Conservation (phyloP, 2,888 invertebrate genomes). For the Xylota segnis region DNA sequence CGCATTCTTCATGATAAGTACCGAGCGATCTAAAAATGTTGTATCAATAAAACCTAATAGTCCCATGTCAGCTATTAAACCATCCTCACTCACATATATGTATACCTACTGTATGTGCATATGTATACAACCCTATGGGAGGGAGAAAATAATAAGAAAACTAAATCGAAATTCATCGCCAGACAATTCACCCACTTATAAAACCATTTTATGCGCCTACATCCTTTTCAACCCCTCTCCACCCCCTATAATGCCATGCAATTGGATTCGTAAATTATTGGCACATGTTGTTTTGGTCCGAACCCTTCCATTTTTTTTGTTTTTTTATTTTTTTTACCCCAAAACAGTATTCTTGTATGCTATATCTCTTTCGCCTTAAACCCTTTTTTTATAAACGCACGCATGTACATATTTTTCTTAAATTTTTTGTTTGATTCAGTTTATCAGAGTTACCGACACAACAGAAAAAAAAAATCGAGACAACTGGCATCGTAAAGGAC, state of each 20-base stretch:
- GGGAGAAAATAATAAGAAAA: constrained; percentile 59
- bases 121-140: neutral
- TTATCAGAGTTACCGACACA: constrained; percentile 51
- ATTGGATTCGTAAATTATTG: constrained; percentile 76
- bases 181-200: constrained; percentile 77
- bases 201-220: constrained; percentile 75
- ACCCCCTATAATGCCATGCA: constrained; percentile 55
- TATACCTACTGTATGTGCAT: no score
- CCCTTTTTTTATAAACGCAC: constrained; percentile 62
- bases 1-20: constrained; percentile 31
- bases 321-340: constrained; percentile 12
- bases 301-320: constrained; percentile 36
- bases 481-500: constrained; percentile 65
- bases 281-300: constrained; percentile 72
- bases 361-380: constrained; percentile 61
- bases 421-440: constrained; percentile 61
- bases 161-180: constrained; percentile 76
- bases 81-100: constrained; percentile 27
- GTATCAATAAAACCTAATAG: constrained; percentile 73
- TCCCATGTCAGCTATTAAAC: constrained; percentile 71
- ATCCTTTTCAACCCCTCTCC: constrained; percentile 39
- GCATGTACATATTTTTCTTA: constrained; percentile 50
- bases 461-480: constrained; percentile 37
- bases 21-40: constrained; percentile 24
- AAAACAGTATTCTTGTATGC: constrained; percentile 20